Percentiles rank a stretch among this genome's conserved stretches.
These are phyloP conservation scores for Vespertilio murinus DNA, from an alignment of 2,797 vertebrate species.

Conservation along the genomic window DNA sequence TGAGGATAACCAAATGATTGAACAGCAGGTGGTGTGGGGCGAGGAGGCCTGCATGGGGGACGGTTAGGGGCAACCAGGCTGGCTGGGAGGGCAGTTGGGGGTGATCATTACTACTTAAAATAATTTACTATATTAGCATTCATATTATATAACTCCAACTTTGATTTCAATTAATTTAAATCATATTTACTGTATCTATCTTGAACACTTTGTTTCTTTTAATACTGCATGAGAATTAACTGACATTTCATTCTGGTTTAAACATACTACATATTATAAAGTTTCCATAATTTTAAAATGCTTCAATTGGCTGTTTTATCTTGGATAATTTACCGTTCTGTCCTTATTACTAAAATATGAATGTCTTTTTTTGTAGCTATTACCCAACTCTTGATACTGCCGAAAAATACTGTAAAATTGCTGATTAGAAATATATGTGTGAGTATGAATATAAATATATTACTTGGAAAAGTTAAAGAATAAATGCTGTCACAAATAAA, in stretches of 20 bases:
- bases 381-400: slow-evolving; percentile 8
- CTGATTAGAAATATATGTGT: slow-evolving; percentile 1
- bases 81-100: too few species aligned
- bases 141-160: neutral
- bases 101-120: neutral
- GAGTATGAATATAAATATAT: neutral
- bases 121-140: neutral
- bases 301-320: neutral
- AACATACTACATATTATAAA: neutral
- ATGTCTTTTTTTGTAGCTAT: neutral
- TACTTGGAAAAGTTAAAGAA: slow-evolving; percentile 41
- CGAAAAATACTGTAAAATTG: slow-evolving; percentile 61
- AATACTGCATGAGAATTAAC: neutral
- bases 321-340: slow-evolving; percentile 34
- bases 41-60: too few species aligned
- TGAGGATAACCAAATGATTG: too few species aligned
- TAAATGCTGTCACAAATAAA: slow-evolving; percentile 45
- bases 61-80: too few species aligned
- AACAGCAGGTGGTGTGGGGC: too few species aligned
- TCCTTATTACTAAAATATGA: slow-evolving; percentile 58
- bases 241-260: neutral
- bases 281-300: slow-evolving; percentile 35
- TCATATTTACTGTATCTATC: neutral
- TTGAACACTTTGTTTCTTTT: neutral
- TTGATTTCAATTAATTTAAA: slow-evolving; percentile 28